Percentiles rank a stretch among this genome's conserved stretches.
Conservation (phyloP, 2,113 vertebrate species). For the Triplophysa siluroides region DNA sequence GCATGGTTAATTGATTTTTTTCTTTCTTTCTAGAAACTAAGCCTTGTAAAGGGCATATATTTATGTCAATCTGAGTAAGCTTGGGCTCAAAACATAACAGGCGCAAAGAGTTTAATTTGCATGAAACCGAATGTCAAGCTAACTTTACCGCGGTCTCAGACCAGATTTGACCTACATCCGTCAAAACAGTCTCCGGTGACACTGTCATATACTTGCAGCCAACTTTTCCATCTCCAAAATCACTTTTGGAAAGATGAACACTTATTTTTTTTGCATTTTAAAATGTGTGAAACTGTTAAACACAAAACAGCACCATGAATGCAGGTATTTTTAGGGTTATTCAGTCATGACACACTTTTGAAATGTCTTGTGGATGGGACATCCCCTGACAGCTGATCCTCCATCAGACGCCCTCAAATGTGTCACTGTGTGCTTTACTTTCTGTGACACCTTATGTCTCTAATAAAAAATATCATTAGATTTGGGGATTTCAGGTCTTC, state of each 20-base stretch:
- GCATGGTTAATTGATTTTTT: too few relatives aligned
- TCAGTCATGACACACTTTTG: not conserved
- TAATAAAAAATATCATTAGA: not conserved
- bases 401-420: not conserved
- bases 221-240: not conserved
- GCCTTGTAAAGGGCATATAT: too few relatives aligned
- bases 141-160: too few relatives aligned
- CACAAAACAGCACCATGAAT: not conserved
- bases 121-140: too few relatives aligned
- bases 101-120: too few relatives aligned
- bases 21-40: too few relatives aligned
- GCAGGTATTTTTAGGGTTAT: not conserved
- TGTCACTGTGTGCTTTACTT: not conserved
- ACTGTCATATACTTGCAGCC: not conserved
- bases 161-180: not conserved
- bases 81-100: too few relatives aligned
- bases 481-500: too few relatives aligned
- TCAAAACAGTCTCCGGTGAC: slow-evolving; percentile 4
- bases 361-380: not conserved
- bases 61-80: too few relatives aligned
- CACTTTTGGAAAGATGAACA: too few relatives aligned
- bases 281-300: not conserved
- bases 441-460: not conserved
- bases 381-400: slow-evolving; percentile 5
- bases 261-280: too few relatives aligned